Conservation (phyloP, 2,888 invertebrate genomes). For the Aspidapion aeneum region DNA sequence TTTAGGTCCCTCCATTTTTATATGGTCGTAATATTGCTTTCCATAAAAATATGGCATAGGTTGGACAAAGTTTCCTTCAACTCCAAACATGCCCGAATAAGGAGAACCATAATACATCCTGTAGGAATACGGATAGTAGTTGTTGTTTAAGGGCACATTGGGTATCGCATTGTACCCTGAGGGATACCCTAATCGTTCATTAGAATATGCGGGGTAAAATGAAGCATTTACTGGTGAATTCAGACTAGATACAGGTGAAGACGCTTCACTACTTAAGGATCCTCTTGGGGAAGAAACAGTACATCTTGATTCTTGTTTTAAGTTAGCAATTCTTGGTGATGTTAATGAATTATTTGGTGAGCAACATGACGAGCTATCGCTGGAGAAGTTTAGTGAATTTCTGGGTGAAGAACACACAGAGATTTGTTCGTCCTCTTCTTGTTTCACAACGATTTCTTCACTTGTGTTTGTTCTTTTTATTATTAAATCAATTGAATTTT, state of each 20-base stretch:
- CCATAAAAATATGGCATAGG: not conserved
- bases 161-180: not conserved
- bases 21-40: not conserved
- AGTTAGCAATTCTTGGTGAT: not conserved
- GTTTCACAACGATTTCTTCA: not conserved
- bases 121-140: not conserved
- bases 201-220: not conserved
- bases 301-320: too few relatives aligned
- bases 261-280: not conserved
- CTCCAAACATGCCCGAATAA: not conserved
- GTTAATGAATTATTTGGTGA: not conserved
- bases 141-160: too few relatives aligned
- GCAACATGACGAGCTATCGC: not conserved
- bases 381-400: not conserved
- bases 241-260: not conserved
- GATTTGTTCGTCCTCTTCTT: constrained; percentile 7
- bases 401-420: constrained; percentile 4
- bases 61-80: too few relatives aligned
- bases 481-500: too few relatives aligned
- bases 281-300: too few relatives aligned
- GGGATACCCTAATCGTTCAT: not conserved
- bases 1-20: not conserved
- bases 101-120: not conserved
- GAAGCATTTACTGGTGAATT: not conserved
- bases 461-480: too few relatives aligned